Percentiles rank a stretch among this genome's conserved stretches.
Evolutionary conservation across 2,888 invertebrate genomes (phyloP).

Genomic region (Cheilosia grossa): DNA sequence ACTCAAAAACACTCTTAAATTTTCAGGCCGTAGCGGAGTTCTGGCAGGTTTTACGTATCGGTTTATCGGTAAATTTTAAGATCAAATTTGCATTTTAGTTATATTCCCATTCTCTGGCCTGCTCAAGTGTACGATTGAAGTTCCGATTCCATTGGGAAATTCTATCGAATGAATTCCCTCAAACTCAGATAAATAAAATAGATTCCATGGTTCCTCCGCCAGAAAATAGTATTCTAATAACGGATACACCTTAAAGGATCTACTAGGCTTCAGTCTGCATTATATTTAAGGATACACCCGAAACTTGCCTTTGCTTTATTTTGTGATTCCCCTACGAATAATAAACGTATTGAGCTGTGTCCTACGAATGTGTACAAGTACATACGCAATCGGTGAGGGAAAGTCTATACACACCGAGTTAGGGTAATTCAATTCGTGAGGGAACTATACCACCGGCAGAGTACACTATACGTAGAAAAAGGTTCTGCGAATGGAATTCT

Average conservation of each 20-base stretch:
- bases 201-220: conserved; percentile 37
- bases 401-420: not conserved
- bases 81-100: conserved; percentile 69
- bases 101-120: conserved; percentile 25
- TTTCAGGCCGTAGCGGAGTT: not conserved
- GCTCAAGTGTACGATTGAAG: conserved; percentile 58
- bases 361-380: not conserved
- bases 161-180: conserved; percentile 46
- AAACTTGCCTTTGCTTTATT: conserved; percentile 24
- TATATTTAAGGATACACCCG: conserved; percentile 57
- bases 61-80: conserved; percentile 48
- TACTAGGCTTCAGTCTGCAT: conserved; percentile 50
- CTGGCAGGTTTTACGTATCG: not conserved
- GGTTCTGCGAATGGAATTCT: conserved; percentile 47
- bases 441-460: conserved; percentile 26
- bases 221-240: conserved; percentile 43
- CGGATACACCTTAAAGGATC: conserved; percentile 57
- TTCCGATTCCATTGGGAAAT: conserved; percentile 63
- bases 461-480: conserved; percentile 16
- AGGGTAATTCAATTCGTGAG: conserved; percentile 67
- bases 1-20: too few species aligned
- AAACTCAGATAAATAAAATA: conserved; percentile 33
- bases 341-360: conserved; percentile 41
- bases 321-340: conserved; percentile 44
- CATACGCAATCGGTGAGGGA: conserved; percentile 13